Percentiles rank a stretch among this genome's conserved stretches.
phyloP scores from a whole-genome alignment of 2,113 vertebrate genomes.

The Callithrix jacchus region DNA sequence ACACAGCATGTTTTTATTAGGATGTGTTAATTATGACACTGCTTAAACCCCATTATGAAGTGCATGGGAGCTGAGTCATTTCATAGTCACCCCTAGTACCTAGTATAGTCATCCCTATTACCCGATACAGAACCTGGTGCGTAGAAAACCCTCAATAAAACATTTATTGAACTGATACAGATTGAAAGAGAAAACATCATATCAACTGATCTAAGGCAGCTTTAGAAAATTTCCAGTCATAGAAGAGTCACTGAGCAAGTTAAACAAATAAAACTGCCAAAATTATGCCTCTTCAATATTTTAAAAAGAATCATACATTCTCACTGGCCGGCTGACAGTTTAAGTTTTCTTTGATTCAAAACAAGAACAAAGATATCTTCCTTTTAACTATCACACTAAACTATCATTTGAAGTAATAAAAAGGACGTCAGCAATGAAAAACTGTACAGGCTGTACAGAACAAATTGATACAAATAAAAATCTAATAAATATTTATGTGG shows the following conservation, averaged over 20 bases:
- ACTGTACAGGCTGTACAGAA: neutral
- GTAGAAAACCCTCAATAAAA: conserved; percentile 1
- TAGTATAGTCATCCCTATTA: neutral
- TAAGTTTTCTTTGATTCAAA: neutral
- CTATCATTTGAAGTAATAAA: conserved; percentile 39
- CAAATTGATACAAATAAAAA: conserved; percentile 48
- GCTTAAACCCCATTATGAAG: neutral
- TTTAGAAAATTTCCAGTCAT: conserved; percentile 23
- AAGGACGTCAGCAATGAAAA: neutral
- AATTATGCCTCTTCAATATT: neutral
- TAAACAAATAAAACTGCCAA: neutral
- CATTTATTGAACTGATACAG: neutral
- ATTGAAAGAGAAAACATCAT: neutral
- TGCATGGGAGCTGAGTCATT: neutral
- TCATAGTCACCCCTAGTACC: neutral
- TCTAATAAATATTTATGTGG: conserved; percentile 59
- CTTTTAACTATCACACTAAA: neutral
- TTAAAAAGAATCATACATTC: neutral
- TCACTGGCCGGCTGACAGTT: neutral
- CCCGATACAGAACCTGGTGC: neutral
- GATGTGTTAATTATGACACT: neutral
- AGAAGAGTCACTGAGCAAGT: neutral
- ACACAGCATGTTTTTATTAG: neutral
- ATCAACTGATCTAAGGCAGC: neutral
- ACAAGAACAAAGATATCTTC: neutral